Evolutionary conservation across 2,888 invertebrate genomes (phyloP), one percentile per base, ranked within the genome.

Genomic region (Microctonus aethiopoides): DNA sequence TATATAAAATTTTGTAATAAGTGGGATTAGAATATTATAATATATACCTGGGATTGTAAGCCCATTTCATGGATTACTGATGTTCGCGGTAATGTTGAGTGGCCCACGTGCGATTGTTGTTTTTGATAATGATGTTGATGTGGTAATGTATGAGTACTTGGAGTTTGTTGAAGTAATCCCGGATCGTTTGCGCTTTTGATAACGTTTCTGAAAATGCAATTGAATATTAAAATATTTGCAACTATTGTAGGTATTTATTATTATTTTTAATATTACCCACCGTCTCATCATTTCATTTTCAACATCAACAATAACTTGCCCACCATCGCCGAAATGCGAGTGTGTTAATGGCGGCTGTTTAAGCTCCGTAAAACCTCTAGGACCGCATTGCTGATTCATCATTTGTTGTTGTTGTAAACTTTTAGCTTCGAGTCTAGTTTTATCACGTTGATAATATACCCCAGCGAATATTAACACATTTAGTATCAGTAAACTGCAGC

Each of bases 381-480:
- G 93, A 81, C 94, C 94, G 80, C 94, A 94, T 69, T 84, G 86
- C 79, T 89, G 89, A 77, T 89, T 92, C 76, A 93, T 90, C 78
- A 92, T 91, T 79, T 93, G 93, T 83, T 94, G 93, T 81, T 94
- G 93, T 83, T 95, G 94, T 71, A 92, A 85, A 59, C 89, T 90
- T 85, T 94, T 94, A 57, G 94, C 94, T 85, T 95, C 94, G 80
- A 93, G 89, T 75, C 93, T 89, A 61, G 93, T 92, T 87, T 94
- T 93, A 82, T 95, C 95, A 68, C 95, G 89, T 85, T 97, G 97
- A 85, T 97, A 97, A 86, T 97, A 97, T 2, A 97, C 95, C 9
- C 96, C 97, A 67, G 96, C 97, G 82, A 97, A 97, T 82, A 98
- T 96, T 29, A 97, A 88, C 63, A 97, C 95, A 85, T 98, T 98